phyloP scores from a whole-genome alignment of 2,888 invertebrate species.

The Cataglyphis albicans region DNA sequence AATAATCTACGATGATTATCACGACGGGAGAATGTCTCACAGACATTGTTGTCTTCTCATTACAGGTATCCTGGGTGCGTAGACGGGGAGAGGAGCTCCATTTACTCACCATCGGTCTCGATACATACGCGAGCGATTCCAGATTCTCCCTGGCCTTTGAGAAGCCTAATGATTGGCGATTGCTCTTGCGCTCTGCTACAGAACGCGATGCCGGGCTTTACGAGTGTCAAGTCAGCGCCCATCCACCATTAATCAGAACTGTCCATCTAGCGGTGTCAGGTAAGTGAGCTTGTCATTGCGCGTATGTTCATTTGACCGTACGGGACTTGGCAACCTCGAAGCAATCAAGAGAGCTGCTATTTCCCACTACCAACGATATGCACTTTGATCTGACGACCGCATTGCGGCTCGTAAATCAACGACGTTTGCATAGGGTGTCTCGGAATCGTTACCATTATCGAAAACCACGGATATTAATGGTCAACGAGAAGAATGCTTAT shows the following conservation, averaged over 20 bases:
- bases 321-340: conserved; percentile 51
- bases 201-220: conserved; percentile 92
- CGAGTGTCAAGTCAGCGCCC: conserved; percentile 93
- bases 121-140: conserved; percentile 86
- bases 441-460: not conserved
- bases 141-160: conserved; percentile 91
- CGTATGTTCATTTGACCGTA: conserved; percentile 39
- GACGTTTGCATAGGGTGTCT: not conserved
- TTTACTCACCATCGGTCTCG: conserved; percentile 81
- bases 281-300: conserved; percentile 85
- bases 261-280: conserved; percentile 91
- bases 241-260: conserved; percentile 91
- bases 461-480: not conserved
- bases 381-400: conserved; percentile 68
- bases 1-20: not conserved
- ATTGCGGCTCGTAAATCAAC: conserved; percentile 66
- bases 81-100: conserved; percentile 83
- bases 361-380: conserved; percentile 60
- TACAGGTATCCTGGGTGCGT: conserved; percentile 84
- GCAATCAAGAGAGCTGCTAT: conserved; percentile 61
- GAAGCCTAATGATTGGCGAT: conserved; percentile 92
- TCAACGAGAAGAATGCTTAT: not conserved
- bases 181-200: conserved; percentile 91
- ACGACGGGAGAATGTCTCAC: not conserved
- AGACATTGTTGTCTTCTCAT: conserved; percentile 18